Conservation (phyloP, 2,888 invertebrate genomes). For the Merodon equestris region DNA sequence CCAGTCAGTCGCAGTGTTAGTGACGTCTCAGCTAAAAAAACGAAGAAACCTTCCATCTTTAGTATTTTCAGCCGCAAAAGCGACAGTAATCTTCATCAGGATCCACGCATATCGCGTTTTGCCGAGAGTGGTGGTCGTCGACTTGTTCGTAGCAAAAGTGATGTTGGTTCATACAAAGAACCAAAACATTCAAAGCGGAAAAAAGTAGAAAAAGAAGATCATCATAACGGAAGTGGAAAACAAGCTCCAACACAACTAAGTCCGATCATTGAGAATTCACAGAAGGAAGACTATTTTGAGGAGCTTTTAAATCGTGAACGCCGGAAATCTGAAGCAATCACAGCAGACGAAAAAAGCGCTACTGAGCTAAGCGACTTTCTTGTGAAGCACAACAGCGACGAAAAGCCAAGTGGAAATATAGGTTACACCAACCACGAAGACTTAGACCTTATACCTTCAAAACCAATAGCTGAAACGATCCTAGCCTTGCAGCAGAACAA, state of each 20-base stretch:
- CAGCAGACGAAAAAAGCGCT: constrained; percentile 76
- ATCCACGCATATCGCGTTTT: constrained; percentile 78
- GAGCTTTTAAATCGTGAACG: constrained; percentile 73
- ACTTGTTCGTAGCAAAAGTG: constrained; percentile 83
- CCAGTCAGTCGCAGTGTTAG: constrained; percentile 82
- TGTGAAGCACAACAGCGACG: constrained; percentile 73
- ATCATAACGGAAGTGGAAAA: constrained; percentile 59
- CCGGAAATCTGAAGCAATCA: constrained; percentile 77
- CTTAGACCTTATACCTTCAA: constrained; percentile 78
- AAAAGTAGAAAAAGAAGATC: constrained; percentile 81
- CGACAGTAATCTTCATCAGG: constrained; percentile 80
- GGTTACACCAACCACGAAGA: constrained; percentile 80
- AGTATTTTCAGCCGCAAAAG: constrained; percentile 83
- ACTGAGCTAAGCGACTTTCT: constrained; percentile 74
- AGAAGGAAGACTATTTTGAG: constrained; percentile 84
- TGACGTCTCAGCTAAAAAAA: constrained; percentile 80
- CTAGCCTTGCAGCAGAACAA: constrained; percentile 75
- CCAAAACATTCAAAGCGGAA: constrained; percentile 70
- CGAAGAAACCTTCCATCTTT: constrained; percentile 83
- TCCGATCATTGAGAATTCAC: constrained; percentile 88
- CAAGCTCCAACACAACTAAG: constrained; percentile 86
- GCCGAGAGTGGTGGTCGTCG: constrained; percentile 80
- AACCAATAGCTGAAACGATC: constrained; percentile 78
- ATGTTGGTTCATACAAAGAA: constrained; percentile 80
- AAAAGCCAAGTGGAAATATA: constrained; percentile 79